Percentiles rank a stretch among this genome's conserved stretches.
phyloP scores from a whole-genome alignment of 2,888 invertebrate genomes.

The Linnaemya vulpina region DNA sequence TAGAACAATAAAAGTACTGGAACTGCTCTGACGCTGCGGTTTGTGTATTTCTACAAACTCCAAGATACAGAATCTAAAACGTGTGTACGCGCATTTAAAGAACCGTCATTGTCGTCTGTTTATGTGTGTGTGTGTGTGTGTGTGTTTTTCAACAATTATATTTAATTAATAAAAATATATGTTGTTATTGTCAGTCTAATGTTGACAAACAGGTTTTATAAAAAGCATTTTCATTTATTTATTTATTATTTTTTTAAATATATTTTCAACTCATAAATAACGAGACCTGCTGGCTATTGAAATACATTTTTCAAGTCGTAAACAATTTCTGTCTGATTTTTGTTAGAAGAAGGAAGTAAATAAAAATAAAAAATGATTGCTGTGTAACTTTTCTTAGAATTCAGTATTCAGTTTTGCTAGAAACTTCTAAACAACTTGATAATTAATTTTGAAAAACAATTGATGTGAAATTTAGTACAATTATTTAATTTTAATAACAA shows the following conservation, averaged over 20 bases:
- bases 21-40: constrained; percentile 1
- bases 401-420: constrained; percentile 11
- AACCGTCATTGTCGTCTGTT: neutral
- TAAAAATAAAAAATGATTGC: neutral
- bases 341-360: constrained; percentile 35
- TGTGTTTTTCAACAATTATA: neutral
- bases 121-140: neutral
- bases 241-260: constrained; percentile 12
- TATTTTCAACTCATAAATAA: constrained; percentile 15
- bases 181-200: constrained; percentile 17
- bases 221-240: constrained; percentile 2
- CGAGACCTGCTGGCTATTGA: neutral
- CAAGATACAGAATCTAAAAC: neutral
- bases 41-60: neutral
- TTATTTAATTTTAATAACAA: neutral
- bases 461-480: neutral
- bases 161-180: neutral
- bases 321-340: constrained; percentile 23
- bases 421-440: neutral
- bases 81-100: constrained; percentile 26
- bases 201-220: constrained; percentile 26
- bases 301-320: neutral
- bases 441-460: constrained; percentile 1
- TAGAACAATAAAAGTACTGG: neutral
- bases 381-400: constrained; percentile 25